Evolutionary conservation across 2,797 vertebrate species (phyloP).

Genomic region (Phrynocephalus guinanensis): DNA sequence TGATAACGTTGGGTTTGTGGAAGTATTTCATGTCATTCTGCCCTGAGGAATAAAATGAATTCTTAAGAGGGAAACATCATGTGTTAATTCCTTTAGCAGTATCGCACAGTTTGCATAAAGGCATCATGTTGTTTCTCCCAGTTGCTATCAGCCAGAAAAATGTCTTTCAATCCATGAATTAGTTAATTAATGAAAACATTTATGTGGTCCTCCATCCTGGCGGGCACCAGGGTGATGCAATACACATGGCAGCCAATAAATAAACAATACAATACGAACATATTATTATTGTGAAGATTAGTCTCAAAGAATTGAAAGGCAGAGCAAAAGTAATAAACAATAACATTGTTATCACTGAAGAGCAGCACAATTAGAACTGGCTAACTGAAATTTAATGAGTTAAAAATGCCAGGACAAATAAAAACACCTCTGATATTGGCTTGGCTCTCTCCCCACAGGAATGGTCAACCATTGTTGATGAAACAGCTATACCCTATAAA

Average conservation of each 20-base stretch:
- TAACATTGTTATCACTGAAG: background rate
- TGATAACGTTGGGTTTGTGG: background rate
- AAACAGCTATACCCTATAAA: background rate
- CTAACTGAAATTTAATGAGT: background rate
- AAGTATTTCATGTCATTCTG: background rate
- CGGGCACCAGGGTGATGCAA: background rate
- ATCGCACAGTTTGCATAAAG: background rate
- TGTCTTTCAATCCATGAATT: background rate
- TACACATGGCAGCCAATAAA: rapidly evolving
- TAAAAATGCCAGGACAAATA: background rate
- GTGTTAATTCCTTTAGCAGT: background rate
- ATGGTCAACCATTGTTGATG: background rate
- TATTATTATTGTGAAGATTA: background rate
- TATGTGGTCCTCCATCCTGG: background rate
- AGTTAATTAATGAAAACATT: background rate
- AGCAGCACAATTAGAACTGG: background rate
- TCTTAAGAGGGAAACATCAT: background rate
- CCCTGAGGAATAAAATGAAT: background rate
- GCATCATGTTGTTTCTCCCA: background rate
- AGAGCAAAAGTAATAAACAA: background rate
- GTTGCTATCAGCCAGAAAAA: background rate
- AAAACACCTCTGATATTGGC: background rate
- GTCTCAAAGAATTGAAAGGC: background rate
- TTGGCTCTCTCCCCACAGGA: background rate
- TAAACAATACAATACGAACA: background rate